A percentile compares a stretch with the other conserved stretches of the same genome.
Conservation (phyloP, 2,888 invertebrate genomes). For the Xanthia togata region DNA sequence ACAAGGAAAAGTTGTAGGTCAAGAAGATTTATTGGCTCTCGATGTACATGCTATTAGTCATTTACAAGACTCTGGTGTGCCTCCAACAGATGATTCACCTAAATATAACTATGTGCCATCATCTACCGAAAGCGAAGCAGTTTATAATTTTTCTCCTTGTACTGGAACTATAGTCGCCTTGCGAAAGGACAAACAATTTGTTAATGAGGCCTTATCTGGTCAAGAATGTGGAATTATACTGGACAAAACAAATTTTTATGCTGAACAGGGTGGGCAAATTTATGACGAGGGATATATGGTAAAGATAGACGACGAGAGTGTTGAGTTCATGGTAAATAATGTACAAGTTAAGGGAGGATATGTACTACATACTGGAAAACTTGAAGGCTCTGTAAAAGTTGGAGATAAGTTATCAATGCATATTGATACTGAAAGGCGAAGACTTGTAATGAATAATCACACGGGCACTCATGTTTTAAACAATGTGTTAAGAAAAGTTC, state of each 20-base stretch:
- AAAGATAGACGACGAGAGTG: constrained; percentile 95
- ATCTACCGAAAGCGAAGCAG: constrained; percentile 91
- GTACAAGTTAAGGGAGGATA: constrained; percentile 99
- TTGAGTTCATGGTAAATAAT: constrained; percentile 97
- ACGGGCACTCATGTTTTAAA: constrained; percentile 99
- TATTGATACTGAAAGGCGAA: constrained; percentile 95
- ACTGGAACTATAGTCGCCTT: constrained; percentile 95
- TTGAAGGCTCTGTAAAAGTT: constrained; percentile 95
- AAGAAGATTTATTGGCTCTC: constrained; percentile 96
- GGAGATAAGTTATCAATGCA: constrained; percentile 96
- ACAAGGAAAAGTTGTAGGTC: constrained; percentile 95
- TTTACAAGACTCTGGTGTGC: constrained; percentile 94
- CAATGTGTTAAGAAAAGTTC: constrained; percentile 96
- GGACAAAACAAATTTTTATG: constrained; percentile 98
- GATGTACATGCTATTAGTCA: constrained; percentile 99
- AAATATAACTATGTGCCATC: constrained; percentile 96
- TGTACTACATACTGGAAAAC: constrained; percentile 97
- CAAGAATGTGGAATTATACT: constrained; percentile 97
- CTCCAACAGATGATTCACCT: constrained; percentile 96
- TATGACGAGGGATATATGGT: constrained; percentile 98
- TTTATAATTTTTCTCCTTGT: constrained; percentile 94
- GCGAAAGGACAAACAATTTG: constrained; percentile 95
- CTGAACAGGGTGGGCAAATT: constrained; percentile 99
- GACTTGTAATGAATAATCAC: constrained; percentile 99
- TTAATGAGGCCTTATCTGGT: constrained; percentile 94